Base-by-base conservation (phyloP, 2,113 vertebrate genomes). In the Zonotrichia leucophrys region DNA sequence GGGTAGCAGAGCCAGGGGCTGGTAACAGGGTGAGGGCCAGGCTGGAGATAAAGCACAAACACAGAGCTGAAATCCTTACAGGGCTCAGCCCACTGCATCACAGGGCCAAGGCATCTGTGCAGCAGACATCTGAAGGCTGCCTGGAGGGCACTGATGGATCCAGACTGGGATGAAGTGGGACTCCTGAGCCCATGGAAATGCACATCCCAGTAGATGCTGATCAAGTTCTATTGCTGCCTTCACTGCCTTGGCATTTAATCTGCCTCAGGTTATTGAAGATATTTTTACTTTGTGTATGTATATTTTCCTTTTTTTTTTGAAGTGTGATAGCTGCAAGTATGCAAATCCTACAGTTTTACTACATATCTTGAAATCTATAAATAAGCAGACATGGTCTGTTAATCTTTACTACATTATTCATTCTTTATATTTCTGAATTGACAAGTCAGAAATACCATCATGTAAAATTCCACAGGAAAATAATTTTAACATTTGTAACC, bases 121-220 rank as follows among this genome's bases (percentile, higher is more conserved):
- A 41, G 17, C 41, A 91, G 33, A 46, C 3, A n/a, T 8, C 14
- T 49, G 42, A 31, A 62, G 20, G 23, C 18, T 42, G 46, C 3
- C 10, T 75, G n/a, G 21, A 73, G 52, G 30, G 10, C 28, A 70
- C 50, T 46, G 68, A 27, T 1, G 5, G 22, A 7, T 67, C 35
- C 5, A 37, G 23, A 21, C 5, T 67, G 27, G 47, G 27, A 19
- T 39, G 27, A 72, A 76, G 5, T 35, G 11, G 13, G 37, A 33
- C 10, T 53, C 7, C 14, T 49, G 15, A 4, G 15, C 11, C 17
- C 15, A 28, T 8, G 15, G 22, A 22, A 53, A 41, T 30, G 19
- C 3, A 2, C 0, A 3, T 35, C 39, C 14, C 10, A 33, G 18
- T 24, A 25, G 21, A 63, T n/a, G 17, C 4, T 62, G 21, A 25